Base-by-base conservation (phyloP, 2,797 vertebrate genomes). In the Crax fasciolata region DNA sequence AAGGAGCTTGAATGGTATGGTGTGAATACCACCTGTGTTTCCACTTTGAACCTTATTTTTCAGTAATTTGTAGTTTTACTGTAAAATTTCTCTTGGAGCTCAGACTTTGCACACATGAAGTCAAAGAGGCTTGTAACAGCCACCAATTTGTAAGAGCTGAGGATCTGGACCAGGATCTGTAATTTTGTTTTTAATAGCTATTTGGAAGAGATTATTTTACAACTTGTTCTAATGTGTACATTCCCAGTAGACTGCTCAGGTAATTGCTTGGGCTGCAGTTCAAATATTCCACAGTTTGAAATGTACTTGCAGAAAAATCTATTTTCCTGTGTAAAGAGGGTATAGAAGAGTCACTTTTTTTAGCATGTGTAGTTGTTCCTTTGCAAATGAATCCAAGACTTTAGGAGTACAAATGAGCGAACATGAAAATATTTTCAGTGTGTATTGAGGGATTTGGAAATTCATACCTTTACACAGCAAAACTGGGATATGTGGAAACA, bases 201-300 rank as follows among this genome's bases (percentile, higher is more conserved):
- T 95, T 96, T 97, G 85, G 95, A 97, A 93, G 85, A 94, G 83
- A 93, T 93, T 95, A 84, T 95, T 97, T 94, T 97, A 96, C 83
- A 94, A 63, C 80, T 91, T 94, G 83, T 92, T 96, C 77, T 95
- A 96, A 74, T 94, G 82, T 63, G 74, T 67, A 74, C 83, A 77
- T 95, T 96, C 92, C 91, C 77, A 67, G 71, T 90, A 93, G 94
- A 84, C 80, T 96, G 49, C 63, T 94, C 94, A 96, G 94, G 94
- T 96, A 96, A 96, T 96, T 95, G 88, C 89, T 89, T 90, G 82
- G 91, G 86, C 93, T 74, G 61, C 59, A 68, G 43, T 94, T 97
- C 94, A 97, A 90, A 90, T 95, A 82, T 74, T 87, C 77, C 71
- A 74, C 58, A 75, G 76, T 95, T 94, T 92, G 84, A 94, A 95